A percentile compares a stretch with the other conserved stretches of the same genome.
Evolutionary conservation across 1,140 invertebrate species (phyloP).

Genomic region (Matsumurasca onukii): DNA sequence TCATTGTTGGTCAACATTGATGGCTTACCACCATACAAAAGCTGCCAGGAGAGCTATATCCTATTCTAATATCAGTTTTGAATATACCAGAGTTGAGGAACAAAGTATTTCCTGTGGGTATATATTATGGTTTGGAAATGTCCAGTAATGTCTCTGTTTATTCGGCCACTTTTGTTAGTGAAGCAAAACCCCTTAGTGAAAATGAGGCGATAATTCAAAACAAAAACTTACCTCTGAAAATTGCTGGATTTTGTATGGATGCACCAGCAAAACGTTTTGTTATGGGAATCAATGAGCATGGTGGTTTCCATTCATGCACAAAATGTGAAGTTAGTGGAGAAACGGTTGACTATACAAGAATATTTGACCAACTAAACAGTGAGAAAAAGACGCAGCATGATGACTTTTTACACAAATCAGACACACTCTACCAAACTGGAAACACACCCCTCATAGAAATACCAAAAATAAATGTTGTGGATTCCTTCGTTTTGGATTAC

Average conservation of each 20-base stretch:
- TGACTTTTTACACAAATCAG: conserved; percentile 38
- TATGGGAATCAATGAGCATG: conserved; percentile 39
- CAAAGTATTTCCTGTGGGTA: conserved; percentile 16
- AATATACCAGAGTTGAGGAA: conserved; percentile 10
- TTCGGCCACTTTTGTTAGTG: conserved; percentile 12
- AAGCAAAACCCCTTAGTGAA: not conserved
- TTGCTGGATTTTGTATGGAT: conserved; percentile 39
- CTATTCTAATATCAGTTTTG: conserved; percentile 24
- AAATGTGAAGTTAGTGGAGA: conserved; percentile 42
- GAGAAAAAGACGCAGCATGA: conserved; percentile 39
- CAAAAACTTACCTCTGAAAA: not conserved
- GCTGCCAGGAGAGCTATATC: conserved; percentile 14
- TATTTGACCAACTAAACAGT: conserved; percentile 38
- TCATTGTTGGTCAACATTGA: conserved; percentile 12
- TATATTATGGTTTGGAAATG: conserved; percentile 23
- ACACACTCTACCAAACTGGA: conserved; percentile 45
- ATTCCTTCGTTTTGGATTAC: conserved; percentile 28
- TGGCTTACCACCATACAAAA: conserved; percentile 24
- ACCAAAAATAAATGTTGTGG: conserved; percentile 43
- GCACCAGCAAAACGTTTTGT: conserved; percentile 40
- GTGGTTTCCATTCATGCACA: conserved; percentile 39
- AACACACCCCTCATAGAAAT: conserved; percentile 41
- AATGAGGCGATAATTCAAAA: not conserved
- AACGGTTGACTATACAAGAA: conserved; percentile 36
- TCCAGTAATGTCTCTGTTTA: not conserved